Evolutionary conservation across 1,140 invertebrate species (phyloP), one percentile per base, ranked within the genome.

Genomic region (Leptinotarsa lineolata): DNA sequence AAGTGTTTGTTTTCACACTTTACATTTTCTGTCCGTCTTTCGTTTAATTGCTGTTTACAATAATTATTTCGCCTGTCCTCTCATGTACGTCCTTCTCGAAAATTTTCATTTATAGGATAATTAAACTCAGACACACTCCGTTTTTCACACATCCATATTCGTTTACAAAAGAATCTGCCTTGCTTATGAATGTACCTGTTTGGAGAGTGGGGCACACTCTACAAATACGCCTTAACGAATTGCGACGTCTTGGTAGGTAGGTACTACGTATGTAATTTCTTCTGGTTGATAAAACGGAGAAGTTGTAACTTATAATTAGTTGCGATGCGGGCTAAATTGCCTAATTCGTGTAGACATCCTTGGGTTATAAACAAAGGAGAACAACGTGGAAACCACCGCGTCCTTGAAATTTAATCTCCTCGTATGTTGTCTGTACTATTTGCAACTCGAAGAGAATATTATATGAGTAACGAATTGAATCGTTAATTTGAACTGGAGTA

Each of bases 261-360:
- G 30, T 30, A 54, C 12, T 59, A 22, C 21, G 65, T 68, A 60
- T 68, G 72, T 68, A 73, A 73, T 65, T 24, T 24, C 63, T 65
- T 24, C 20, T 8, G 22, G 68, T 54, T n/a, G 48, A 54, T 70
- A 71, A 66, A 71, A 70, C 59, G 60, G 58, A 66, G 70, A 54
- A 69, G 68, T 71, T 69, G 73, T 70, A 70, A 61, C 73, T 67
- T 70, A 65, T 74, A 74, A 70, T 74, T 74, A 74, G 73, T 69
- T 58, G 22, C 69, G 73, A 74, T 74, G 73, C 61, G 73, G 73
- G 44, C 64, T 74, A 66, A 74, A 74, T 74, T 74, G 68, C 73
- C 70, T 74, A 74, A 74, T 74, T 67, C 73, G 20, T 65, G 60
- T 61, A 58, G 68, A 70, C 68, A 58, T 74, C 67, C 65, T 54